Base-by-base conservation (phyloP, 2,797 vertebrate genomes). In the Phaenicophaeus curvirostris region DNA sequence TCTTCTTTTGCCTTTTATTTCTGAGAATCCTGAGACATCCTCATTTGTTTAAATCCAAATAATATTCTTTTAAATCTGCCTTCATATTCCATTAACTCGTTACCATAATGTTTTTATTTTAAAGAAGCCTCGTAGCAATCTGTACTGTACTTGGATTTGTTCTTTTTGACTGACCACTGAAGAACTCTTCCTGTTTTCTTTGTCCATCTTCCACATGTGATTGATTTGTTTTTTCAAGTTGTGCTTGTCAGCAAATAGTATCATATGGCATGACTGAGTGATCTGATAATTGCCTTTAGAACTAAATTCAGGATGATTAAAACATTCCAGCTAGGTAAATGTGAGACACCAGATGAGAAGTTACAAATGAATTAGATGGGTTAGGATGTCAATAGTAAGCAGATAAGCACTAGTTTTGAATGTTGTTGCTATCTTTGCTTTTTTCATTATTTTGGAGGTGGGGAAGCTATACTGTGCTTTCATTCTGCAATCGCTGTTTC, bases 121-220 rank as follows among this genome's bases (percentile, higher is more conserved):
- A 33, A 69, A 67, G 35, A 89, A 81, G 46, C 53, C 80, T 82
- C 51, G 20, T 48, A 80, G 51, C 62, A 88, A 35, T 82, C 79
- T 89, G 12, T 80, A 24, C 37, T 77, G 35, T 77, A 25, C 37
- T 82, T 83, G 55, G 61, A 84, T 90, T 94, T 95, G 17, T 39
- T 48, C 53, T 76, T 94, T 97, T 94, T 96, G 84, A 96, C 97
- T 98, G 97, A 98, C 97, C 97, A 97, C 84, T 0, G 88, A 97
- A 97, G 97, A 97, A 96, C 87, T 95, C 96, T 97, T 97, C 96
- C 71, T 97, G 44, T 91, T 97, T 97, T 96, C 96, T 98, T 97
- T 96, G 85, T 89, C 74, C 67, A 83, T 92, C 87, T 96, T 59
- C 84, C 71, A 92, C 46, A 92, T 94, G 89, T 96, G 89, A 78